phyloP scores from a whole-genome alignment of 2,797 vertebrate species.

The Sebastes itinus region DNA sequence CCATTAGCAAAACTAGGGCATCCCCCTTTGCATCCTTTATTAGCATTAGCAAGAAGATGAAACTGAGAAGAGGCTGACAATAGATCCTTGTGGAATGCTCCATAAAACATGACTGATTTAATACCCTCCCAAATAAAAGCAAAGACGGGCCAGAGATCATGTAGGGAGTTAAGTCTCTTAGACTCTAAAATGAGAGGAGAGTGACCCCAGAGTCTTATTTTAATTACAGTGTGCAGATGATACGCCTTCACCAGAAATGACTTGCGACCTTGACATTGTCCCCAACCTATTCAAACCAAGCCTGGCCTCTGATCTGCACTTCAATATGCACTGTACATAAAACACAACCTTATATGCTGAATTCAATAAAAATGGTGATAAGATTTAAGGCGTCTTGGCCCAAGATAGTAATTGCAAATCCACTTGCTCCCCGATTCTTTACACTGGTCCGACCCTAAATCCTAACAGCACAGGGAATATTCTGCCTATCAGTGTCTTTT shows the following conservation, averaged over 20 bases:
- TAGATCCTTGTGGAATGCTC: slow-evolving; percentile 56
- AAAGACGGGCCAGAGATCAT: slow-evolving; percentile 44
- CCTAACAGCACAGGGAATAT: slow-evolving; percentile 14
- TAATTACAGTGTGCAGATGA: slow-evolving; percentile 62
- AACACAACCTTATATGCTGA: slow-evolving; percentile 6
- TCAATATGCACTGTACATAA: slow-evolving; percentile 15
- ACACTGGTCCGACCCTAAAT: slow-evolving; percentile 9
- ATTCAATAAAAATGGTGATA: slow-evolving; percentile 39
- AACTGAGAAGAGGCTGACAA: slow-evolving; percentile 49
- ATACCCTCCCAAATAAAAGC: slow-evolving; percentile 58
- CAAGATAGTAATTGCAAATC: slow-evolving; percentile 19
- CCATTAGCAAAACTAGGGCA: slow-evolving; percentile 68
- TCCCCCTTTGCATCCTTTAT: slow-evolving; percentile 64
- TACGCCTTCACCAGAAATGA: slow-evolving; percentile 26
- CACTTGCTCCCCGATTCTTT: not conserved
- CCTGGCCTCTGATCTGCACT: slow-evolving; percentile 23
- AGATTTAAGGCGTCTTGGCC: slow-evolving; percentile 16
- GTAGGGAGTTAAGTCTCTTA: slow-evolving; percentile 39
- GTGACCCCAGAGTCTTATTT: slow-evolving; percentile 39
- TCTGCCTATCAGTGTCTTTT: slow-evolving; percentile 21
- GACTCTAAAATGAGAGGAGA: slow-evolving; percentile 29
- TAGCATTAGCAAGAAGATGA: slow-evolving; percentile 51
- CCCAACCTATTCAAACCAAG: slow-evolving; percentile 24
- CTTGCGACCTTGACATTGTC: slow-evolving; percentile 60
- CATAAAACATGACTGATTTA: slow-evolving; percentile 64